A percentile compares a stretch with the other conserved stretches of the same genome.
Conservation (phyloP, 2,888 invertebrate genomes). For the Drosophila mercatorum region DNA sequence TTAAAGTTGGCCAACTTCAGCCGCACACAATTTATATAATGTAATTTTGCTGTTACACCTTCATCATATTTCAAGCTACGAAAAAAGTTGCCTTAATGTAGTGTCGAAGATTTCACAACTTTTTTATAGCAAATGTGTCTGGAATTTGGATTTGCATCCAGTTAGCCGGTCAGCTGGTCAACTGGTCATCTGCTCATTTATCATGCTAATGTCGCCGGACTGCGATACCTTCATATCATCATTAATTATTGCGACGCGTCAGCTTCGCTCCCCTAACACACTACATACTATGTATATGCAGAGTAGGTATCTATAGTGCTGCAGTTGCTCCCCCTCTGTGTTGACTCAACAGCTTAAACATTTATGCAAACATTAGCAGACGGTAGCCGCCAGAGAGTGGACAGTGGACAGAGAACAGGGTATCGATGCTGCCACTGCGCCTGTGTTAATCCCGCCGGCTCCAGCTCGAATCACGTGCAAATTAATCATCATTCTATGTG, state of each 20-base stretch:
- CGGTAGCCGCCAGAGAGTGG: slow-evolving; percentile 34
- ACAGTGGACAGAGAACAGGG: slow-evolving; percentile 34
- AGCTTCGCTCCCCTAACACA: slow-evolving; percentile 22
- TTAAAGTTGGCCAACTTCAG: no score
- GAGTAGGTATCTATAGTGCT: neutral
- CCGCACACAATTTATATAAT: neutral
- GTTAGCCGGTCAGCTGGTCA: slow-evolving; percentile 29
- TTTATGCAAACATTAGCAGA: slow-evolving; percentile 62
- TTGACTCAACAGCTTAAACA: slow-evolving; percentile 74
- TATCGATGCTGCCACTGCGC: slow-evolving; percentile 27
- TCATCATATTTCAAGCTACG: slow-evolving; percentile 24
- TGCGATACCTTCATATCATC: slow-evolving; percentile 52
- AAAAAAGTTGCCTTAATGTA: slow-evolving; percentile 9
- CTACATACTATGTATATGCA: no score
- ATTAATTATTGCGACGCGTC: slow-evolving; percentile 65
- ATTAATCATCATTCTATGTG: slow-evolving; percentile 64
- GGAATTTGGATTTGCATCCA: slow-evolving; percentile 43
- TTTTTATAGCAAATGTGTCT: slow-evolving; percentile 9
- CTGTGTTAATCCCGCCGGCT: slow-evolving; percentile 58
- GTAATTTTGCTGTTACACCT: neutral
- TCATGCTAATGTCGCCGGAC: slow-evolving; percentile 68
- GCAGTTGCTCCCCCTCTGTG: slow-evolving; percentile 26
- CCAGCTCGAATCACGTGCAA: slow-evolving; percentile 52
- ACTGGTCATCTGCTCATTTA: slow-evolving; percentile 58
- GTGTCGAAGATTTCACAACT: slow-evolving; percentile 58